phyloP scores from a whole-genome alignment of 1,140 invertebrate genomes.

The Chionoecetes opilio region DNA sequence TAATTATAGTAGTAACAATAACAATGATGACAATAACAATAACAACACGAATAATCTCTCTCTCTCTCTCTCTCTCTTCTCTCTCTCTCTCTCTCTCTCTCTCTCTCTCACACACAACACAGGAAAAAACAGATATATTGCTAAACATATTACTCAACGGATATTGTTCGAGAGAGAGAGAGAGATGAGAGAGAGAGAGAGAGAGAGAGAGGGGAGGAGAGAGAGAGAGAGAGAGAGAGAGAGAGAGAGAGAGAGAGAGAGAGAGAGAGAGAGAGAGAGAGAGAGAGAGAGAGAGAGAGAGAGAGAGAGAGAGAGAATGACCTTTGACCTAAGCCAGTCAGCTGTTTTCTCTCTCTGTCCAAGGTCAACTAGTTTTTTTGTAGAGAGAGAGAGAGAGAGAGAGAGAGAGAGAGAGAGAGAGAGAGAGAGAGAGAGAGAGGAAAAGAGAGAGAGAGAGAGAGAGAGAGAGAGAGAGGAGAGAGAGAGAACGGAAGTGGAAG shows the following conservation, averaged over 20 bases:
- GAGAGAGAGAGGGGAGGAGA: neutral
- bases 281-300: slow-evolving; percentile 27
- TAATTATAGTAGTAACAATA: too few species aligned
- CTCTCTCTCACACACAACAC: too few species aligned
- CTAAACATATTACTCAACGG: too few species aligned
- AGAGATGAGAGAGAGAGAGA: neutral
- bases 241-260: slow-evolving; percentile 7
- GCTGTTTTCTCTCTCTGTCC: too few species aligned
- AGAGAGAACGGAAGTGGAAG: neutral
- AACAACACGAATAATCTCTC: too few species aligned
- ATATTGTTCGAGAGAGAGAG: neutral
- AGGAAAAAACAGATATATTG: too few species aligned
- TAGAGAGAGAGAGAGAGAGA: slow-evolving; percentile 14
- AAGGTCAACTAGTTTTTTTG: too few species aligned
- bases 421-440: slow-evolving; percentile 25
- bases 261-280: neutral
- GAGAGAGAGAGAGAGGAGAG: neutral
- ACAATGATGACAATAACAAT: too few species aligned
- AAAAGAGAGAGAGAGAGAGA: neutral
- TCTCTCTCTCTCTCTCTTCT: neutral
- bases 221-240: neutral
- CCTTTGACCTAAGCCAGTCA: too few species aligned
- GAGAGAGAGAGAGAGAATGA: slow-evolving; percentile 16
- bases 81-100: neutral
- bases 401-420: slow-evolving; percentile 14